Percentiles rank a stretch among this genome's conserved stretches.
These are phyloP conservation scores for Nephrotoma appendiculata DNA, from an alignment of 2,888 invertebrate species.

Conservation along the genomic window DNA sequence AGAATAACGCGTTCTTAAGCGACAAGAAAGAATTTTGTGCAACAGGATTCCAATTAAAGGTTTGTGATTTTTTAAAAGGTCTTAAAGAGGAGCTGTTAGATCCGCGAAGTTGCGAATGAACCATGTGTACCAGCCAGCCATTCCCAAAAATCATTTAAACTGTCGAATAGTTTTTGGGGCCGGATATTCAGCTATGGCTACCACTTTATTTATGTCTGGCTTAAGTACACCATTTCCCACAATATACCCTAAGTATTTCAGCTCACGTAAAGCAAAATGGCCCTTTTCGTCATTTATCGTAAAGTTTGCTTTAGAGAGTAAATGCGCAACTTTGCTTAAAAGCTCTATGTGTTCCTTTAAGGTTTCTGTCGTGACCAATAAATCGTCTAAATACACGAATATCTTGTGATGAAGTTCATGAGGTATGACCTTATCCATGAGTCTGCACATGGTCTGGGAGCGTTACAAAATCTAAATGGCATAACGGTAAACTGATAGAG, in stretches of 20 bases:
- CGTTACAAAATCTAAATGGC: too few species aligned
- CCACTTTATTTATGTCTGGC: too few species aligned
- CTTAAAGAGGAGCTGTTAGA: neutral
- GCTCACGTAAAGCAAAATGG: neutral
- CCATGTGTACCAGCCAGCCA: neutral
- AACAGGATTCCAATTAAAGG: neutral
- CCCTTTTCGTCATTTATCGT: neutral
- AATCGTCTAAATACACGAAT: neutral
- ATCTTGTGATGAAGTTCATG: slow-evolving; percentile 8
- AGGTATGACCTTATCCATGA: slow-evolving; percentile 7
- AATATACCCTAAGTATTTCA: neutral
- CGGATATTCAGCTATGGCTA: too few species aligned
- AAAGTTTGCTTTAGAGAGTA: neutral
- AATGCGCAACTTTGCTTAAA: neutral
- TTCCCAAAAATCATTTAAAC: neutral
- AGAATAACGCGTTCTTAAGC: neutral
- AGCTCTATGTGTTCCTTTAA: neutral
- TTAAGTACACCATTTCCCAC: too few species aligned
- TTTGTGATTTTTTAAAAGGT: neutral
- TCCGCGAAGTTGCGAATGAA: neutral
- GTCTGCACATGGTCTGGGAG: slow-evolving; percentile 10
- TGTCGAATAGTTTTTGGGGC: too few species aligned
- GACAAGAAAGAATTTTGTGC: neutral
- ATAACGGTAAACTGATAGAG: too few species aligned
- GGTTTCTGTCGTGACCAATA: neutral